A percentile compares a stretch with the other conserved stretches of the same genome.
Conservation (phyloP, 2,888 invertebrate genomes). For the Cecidostiba fungosa region DNA sequence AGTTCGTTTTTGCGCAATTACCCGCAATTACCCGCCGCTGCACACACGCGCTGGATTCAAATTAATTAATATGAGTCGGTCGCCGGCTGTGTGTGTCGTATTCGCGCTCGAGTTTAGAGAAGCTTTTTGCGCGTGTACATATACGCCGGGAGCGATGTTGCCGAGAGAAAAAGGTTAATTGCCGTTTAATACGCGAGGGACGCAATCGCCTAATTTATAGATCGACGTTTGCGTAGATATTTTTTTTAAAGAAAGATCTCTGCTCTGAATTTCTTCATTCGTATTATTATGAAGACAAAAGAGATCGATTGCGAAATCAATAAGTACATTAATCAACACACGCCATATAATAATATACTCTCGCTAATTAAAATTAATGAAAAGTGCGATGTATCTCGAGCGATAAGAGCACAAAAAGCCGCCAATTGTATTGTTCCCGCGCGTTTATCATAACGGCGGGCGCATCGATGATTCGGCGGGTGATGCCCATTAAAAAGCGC, state of each 20-base stretch:
- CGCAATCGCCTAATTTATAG: conserved; percentile 20
- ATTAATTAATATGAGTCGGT: conserved; percentile 60
- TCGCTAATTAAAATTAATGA: conserved; percentile 56
- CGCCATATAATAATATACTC: neutral
- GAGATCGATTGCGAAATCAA: conserved; percentile 28
- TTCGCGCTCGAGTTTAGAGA: conserved; percentile 37
- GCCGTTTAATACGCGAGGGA: conserved; percentile 45
- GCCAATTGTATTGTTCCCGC: conserved; percentile 62
- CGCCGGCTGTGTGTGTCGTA: neutral
- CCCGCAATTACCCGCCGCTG: conserved; percentile 49
- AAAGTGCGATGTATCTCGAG: conserved; percentile 48
- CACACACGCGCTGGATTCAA: conserved; percentile 46
- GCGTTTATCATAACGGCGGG: conserved; percentile 59
- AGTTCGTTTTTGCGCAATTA: conserved; percentile 53
- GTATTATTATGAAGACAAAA: neutral
- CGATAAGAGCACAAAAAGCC: neutral
- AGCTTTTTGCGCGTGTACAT: neutral
- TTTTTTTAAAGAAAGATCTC: neutral
- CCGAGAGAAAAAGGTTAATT: conserved; percentile 52
- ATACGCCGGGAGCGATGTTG: neutral
- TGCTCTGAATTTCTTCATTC: neutral
- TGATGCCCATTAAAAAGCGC: conserved; percentile 37
- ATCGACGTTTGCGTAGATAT: neutral
- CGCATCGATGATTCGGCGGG: conserved; percentile 39
- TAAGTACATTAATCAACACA: neutral